Percentiles rank a stretch among this genome's conserved stretches.
Evolutionary conservation across 2,113 vertebrate genomes (phyloP).

Genomic region (Nothobranchius kuhntae): DNA sequence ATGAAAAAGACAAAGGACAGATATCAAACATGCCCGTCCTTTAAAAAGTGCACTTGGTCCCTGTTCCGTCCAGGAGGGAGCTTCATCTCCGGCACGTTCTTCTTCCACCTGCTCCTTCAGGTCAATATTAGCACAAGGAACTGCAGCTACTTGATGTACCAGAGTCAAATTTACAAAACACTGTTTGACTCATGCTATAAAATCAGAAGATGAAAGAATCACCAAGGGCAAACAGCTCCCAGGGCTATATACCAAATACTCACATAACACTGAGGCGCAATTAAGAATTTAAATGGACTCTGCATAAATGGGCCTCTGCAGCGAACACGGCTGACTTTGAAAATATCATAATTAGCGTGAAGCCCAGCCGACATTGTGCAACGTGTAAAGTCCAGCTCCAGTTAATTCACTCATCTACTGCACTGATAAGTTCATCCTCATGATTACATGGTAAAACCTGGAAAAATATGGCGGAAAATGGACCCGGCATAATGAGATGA

Average conservation of each 20-base stretch:
- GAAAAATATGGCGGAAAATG: constrained; percentile 19
- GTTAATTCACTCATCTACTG: constrained; percentile 23
- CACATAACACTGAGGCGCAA: constrained; percentile 47
- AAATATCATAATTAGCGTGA: constrained; percentile 64
- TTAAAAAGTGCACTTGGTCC: constrained; percentile 21
- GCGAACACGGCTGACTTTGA: constrained; percentile 53
- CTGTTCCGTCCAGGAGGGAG: constrained; percentile 43
- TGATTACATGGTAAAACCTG: constrained; percentile 26
- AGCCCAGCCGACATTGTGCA: constrained; percentile 42
- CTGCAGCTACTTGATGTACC: constrained; percentile 61
- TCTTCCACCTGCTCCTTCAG: constrained; percentile 46
- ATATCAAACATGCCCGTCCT: constrained; percentile 52
- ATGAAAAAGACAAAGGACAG: constrained; percentile 54
- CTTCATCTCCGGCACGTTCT: constrained; percentile 42
- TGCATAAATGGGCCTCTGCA: constrained; percentile 46
- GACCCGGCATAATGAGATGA: constrained; percentile 22
- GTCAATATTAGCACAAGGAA: constrained; percentile 72
- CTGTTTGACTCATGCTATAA: constrained; percentile 62
- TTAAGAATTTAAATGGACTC: constrained; percentile 61
- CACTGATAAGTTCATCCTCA: constrained; percentile 21
- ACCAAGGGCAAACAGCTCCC: constrained; percentile 68
- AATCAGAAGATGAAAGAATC: constrained; percentile 68
- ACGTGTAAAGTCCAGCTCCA: constrained; percentile 38
- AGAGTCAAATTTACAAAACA: constrained; percentile 69
- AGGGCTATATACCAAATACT: constrained; percentile 50